phyloP scores from a whole-genome alignment of 2,797 vertebrate species.

The Hydrolagus colliei region DNA sequence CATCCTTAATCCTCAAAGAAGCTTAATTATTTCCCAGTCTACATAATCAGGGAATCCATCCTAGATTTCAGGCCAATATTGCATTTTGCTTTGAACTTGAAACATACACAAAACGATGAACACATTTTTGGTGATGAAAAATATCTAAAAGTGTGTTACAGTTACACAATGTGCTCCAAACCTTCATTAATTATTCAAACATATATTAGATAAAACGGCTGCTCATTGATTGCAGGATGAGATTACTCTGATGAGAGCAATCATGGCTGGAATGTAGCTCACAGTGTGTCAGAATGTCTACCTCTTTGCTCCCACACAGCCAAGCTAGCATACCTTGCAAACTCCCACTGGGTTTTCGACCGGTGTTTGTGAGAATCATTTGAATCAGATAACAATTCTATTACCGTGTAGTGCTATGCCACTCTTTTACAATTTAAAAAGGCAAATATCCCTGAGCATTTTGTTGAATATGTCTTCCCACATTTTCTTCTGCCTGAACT shows the following conservation, averaged over 20 bases:
- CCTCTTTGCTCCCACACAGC: background rate
- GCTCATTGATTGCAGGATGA: conserved; percentile 28
- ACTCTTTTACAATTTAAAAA: background rate
- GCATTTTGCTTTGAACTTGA: background rate
- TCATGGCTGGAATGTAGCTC: conserved; percentile 16
- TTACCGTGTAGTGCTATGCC: background rate
- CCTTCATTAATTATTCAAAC: conserved; percentile 15
- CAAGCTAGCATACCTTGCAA: background rate
- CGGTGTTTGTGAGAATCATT: conserved; percentile 10
- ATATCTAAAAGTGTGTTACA: background rate
- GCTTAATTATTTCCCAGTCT: no score
- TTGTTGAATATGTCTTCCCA: background rate
- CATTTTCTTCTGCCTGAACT: conserved; percentile 4
- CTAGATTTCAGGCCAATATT: no score
- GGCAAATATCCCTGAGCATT: background rate
- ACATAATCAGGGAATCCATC: no score
- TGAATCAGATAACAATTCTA: background rate
- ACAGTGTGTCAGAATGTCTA: conserved; percentile 1
- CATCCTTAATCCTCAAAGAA: no score
- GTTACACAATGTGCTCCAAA: conserved; percentile 7
- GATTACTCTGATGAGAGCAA: conserved; percentile 29
- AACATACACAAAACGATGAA: conserved; percentile 6
- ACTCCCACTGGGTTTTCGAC: background rate
- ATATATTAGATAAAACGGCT: conserved; percentile 20
- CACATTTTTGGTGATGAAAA: background rate